Evolutionary conservation across 2,888 invertebrate genomes (phyloP), one percentile per base, ranked within the genome.

Genomic region (Imbricaverruca yamaguchii): DNA sequence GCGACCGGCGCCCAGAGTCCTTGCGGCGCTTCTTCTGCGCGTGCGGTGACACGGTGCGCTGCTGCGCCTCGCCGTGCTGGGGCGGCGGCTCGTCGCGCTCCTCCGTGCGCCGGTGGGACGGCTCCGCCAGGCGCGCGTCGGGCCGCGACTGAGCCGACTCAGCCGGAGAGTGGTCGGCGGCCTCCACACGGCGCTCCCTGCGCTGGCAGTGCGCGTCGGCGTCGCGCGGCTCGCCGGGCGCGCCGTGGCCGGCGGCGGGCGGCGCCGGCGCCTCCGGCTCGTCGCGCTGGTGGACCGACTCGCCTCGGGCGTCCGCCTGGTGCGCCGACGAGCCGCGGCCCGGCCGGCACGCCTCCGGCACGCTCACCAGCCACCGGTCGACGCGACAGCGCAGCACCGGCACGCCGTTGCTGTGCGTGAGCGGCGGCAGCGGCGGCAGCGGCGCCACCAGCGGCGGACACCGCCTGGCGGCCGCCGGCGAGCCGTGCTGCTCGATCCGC

Each of bases 361-460:
- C 15, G 10, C 10, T 65, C 53, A 79, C 56, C 57, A 79, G 79
- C 56, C 59, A 59, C 57, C 59, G 10, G 23, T 79, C 57, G 57
- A 79, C 57, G 7, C 79, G 23, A 15, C 79, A 79, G 79, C 79
- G 79, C 79, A 79, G 79, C 13, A 56, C 23, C 13, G 79, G 79
- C 79, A 79, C 79, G 57, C 79, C 79, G 79, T 59, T n/a, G 23
- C 25, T 12, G 6, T 4, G 56, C 1, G 56, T 56, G 23, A 79
- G 57, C 23, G 56, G 79, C 59, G 79, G 79, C 23, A 79, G 78
- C 15, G 57, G n/a, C 23, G 21, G 39, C 13, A 53, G 21, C 1
- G 39, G 39, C 39, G 39, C 39, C 39, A 39, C 2, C 39, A 39
- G 39, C 39, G 39, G 39, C 39, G 39, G 39, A 39, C 39, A 39